phyloP scores from a whole-genome alignment of 2,888 invertebrate genomes.

The Atethmia centrago region DNA sequence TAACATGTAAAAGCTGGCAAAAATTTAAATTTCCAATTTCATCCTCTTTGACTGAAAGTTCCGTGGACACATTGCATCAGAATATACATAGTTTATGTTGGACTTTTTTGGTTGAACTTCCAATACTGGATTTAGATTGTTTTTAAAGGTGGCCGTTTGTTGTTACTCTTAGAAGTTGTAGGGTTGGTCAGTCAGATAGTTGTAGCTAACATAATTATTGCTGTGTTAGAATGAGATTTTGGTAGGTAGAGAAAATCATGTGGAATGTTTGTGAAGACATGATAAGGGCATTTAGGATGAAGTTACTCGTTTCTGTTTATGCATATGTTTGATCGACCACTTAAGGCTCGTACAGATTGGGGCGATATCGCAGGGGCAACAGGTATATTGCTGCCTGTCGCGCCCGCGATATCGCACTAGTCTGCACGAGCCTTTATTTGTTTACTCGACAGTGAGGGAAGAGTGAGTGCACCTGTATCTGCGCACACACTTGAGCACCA shows the following conservation, averaged over 20 bases:
- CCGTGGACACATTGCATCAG: slow-evolving; percentile 23
- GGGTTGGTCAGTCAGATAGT: background rate
- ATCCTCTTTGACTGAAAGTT: slow-evolving; percentile 46
- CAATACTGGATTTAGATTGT: background rate
- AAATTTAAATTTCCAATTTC: slow-evolving; percentile 60
- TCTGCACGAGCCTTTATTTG: no score
- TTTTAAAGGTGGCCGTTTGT: background rate
- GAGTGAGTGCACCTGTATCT: no score
- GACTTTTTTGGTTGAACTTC: slow-evolving; percentile 28
- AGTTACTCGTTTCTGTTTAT: no score
- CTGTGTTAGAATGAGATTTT: background rate
- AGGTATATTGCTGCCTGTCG: no score
- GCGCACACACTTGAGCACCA: no score
- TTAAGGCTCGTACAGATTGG: no score
- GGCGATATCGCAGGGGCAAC: no score
- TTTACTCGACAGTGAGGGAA: no score
- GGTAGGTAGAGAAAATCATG: background rate
- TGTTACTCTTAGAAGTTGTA: background rate
- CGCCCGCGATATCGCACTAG: no score
- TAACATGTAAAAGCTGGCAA: slow-evolving; percentile 55
- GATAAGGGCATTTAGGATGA: background rate
- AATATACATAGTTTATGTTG: slow-evolving; percentile 19
- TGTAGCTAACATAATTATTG: background rate
- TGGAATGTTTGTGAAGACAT: background rate
- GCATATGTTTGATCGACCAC: no score